A percentile compares a stretch with the other conserved stretches of the same genome.
These are phyloP conservation scores for Papilio glaucus DNA, from an alignment of 1,140 invertebrate species.

Conservation along the genomic window DNA sequence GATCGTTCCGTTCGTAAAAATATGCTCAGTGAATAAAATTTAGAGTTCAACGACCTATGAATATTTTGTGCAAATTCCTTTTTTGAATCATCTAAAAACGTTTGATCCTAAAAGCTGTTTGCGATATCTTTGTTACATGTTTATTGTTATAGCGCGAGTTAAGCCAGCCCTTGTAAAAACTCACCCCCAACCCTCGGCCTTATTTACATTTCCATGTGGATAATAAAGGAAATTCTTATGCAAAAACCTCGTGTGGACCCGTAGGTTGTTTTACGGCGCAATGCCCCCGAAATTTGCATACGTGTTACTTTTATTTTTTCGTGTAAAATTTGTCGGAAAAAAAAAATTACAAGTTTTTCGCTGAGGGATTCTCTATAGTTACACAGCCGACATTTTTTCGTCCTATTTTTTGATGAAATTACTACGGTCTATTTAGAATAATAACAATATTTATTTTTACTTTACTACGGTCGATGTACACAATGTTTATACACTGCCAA, in stretches of 20 bases:
- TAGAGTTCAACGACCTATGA: neutral
- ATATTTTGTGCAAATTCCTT: neutral
- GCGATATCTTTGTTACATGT: neutral
- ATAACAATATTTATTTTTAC: too few species aligned
- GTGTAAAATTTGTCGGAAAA: constrained; percentile 27
- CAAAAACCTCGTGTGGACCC: constrained; percentile 14
- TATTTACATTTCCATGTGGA: neutral
- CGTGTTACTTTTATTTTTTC: neutral
- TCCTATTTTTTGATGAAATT: too few species aligned
- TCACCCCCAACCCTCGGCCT: neutral
- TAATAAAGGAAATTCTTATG: neutral
- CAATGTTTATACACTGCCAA: too few species aligned
- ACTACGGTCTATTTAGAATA: too few species aligned
- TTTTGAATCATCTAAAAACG: neutral
- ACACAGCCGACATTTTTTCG: too few species aligned
- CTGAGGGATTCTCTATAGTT: constrained; percentile 49
- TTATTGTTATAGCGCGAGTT: neutral
- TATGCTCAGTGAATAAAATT: neutral
- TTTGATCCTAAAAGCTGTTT: neutral
- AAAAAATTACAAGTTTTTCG: constrained; percentile 36
- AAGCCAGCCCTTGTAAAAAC: neutral
- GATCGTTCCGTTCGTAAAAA: too few species aligned
- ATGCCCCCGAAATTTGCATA: constrained; percentile 21
- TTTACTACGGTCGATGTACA: too few species aligned
- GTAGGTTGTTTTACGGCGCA: neutral